phyloP scores from a whole-genome alignment of 2,888 invertebrate genomes.

The Tiliacea aurago region DNA sequence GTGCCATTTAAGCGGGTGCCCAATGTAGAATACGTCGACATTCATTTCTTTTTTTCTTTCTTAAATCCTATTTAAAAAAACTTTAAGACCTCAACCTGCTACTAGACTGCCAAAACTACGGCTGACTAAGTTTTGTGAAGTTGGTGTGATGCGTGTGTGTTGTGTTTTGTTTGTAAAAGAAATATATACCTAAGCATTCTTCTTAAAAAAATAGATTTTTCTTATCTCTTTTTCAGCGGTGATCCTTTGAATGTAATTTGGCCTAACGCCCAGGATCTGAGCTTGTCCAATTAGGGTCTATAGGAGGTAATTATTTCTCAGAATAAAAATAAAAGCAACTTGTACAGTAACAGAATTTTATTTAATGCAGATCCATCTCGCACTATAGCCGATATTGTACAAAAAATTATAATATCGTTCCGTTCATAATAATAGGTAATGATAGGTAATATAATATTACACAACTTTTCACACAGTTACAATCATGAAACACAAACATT shows the following conservation, averaged over 20 bases:
- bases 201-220: neutral
- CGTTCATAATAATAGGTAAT: constrained; percentile 81
- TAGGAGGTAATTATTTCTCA: constrained; percentile 21
- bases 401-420: constrained; percentile 88
- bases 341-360: constrained; percentile 90
- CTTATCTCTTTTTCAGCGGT: neutral
- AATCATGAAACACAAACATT: constrained; percentile 89
- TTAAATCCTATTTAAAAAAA: too few species aligned
- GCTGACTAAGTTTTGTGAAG: neutral
- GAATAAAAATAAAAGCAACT: constrained; percentile 73
- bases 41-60: too few species aligned
- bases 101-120: too few species aligned
- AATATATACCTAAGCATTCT: neutral
- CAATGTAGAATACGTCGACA: too few species aligned
- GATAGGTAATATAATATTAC: constrained; percentile 87
- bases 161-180: neutral
- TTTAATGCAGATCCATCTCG: constrained; percentile 89
- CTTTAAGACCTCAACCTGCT: too few species aligned
- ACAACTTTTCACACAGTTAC: constrained; percentile 88
- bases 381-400: constrained; percentile 90
- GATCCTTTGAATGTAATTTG: constrained; percentile 41
- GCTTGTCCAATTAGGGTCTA: constrained; percentile 7
- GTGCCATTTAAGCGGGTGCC: too few species aligned
- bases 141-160: neutral
- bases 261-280: constrained; percentile 6